These are phyloP conservation scores for Protophormia terraenovae DNA, from an alignment of 2,888 invertebrate genomes.

Conservation along the genomic window DNA sequence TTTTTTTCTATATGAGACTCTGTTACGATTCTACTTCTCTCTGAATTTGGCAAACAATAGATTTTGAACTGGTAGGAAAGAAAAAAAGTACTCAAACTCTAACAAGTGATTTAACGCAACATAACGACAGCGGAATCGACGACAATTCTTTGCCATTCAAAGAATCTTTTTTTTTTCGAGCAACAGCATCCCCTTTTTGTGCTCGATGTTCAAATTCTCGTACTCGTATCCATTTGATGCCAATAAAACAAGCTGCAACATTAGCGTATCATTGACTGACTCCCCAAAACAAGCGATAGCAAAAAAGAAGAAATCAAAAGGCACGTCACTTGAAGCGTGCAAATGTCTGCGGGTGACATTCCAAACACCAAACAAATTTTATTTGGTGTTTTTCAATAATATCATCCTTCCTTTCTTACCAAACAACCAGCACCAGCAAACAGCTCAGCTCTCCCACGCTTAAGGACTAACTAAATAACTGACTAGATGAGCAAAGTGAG, in stretches of 20 bases:
- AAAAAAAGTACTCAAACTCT: conserved; percentile 66
- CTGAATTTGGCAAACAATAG: conserved; percentile 65
- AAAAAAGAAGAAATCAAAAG: conserved; percentile 67
- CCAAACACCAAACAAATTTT: conserved; percentile 80
- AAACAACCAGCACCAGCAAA: not conserved
- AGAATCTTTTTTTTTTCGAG: not conserved
- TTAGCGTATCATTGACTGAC: conserved; percentile 68
- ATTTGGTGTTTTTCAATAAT: conserved; percentile 75
- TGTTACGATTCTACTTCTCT: conserved; percentile 23
- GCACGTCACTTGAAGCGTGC: conserved; percentile 71
- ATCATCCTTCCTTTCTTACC: no score
- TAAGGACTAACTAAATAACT: conserved; percentile 15
- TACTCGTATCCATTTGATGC: conserved; percentile 48
- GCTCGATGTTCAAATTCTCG: not conserved
- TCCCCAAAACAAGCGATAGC: conserved; percentile 61
- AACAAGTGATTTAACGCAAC: conserved; percentile 68
- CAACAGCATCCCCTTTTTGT: conserved; percentile 36
- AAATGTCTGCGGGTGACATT: conserved; percentile 81
- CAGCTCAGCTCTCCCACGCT: conserved; percentile 34
- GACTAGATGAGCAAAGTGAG: not conserved
- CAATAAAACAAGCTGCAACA: conserved; percentile 68
- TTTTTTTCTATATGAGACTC: not conserved
- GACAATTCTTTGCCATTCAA: conserved; percentile 18
- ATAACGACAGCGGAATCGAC: conserved; percentile 41
- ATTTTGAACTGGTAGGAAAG: conserved; percentile 39